A percentile compares a stretch with the other conserved stretches of the same genome.
These are phyloP conservation scores for Argentina silus DNA, from an alignment of 2,797 vertebrate species.

Conservation along the genomic window DNA sequence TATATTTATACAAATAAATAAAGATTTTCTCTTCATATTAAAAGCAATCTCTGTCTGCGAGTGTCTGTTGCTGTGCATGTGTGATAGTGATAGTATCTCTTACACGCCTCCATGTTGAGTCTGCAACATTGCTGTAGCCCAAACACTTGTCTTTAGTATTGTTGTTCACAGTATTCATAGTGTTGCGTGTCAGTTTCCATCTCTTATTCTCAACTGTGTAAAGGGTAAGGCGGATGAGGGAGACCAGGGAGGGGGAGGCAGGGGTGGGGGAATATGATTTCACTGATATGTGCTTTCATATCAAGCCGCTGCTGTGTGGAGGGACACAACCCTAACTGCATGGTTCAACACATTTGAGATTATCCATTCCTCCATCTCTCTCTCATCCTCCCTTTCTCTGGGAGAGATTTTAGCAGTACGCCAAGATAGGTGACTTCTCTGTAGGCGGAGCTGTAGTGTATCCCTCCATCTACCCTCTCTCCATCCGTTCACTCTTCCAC, in stretches of 20 bases:
- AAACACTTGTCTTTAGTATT: neutral
- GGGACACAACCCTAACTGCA: neutral
- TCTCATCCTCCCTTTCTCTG: neutral
- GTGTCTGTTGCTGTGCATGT: conserved; percentile 19
- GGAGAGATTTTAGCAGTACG: neutral
- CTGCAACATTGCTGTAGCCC: neutral
- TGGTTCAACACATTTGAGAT: neutral
- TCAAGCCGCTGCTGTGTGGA: conserved; percentile 40
- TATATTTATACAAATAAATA: neutral
- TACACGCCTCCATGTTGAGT: no score
- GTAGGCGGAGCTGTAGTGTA: neutral
- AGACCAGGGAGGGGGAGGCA: neutral
- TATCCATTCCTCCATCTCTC: neutral
- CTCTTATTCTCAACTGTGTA: neutral
- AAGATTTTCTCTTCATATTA: neutral
- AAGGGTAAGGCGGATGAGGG: conserved; percentile 7
- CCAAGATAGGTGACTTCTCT: neutral
- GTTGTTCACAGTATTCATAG: conserved; percentile 44
- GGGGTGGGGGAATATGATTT: conserved; percentile 23
- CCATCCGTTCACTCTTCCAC: conserved; percentile 2
- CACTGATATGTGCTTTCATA: conserved; percentile 65
- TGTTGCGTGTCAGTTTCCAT: conserved; percentile 21
- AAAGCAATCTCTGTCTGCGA: conserved; percentile 6
- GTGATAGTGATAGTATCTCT: neutral
- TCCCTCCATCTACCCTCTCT: neutral